These are phyloP conservation scores for Scotopteryx bipunctaria DNA, from an alignment of 2,888 invertebrate genomes.

Conservation along the genomic window DNA sequence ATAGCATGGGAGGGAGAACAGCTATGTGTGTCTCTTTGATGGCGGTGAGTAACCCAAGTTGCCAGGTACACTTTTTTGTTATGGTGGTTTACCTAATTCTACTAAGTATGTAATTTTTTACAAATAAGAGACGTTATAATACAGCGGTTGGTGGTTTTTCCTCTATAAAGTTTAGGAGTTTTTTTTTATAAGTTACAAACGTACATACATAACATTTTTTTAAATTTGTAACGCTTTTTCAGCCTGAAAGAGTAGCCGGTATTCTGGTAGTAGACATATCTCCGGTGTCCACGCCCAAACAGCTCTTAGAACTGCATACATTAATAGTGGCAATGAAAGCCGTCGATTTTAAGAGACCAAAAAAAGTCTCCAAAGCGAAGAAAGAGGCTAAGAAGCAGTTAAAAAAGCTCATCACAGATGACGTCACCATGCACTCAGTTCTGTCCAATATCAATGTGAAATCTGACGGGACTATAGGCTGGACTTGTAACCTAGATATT, in stretches of 20 bases:
- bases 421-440: constrained; percentile 80
- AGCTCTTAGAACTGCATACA: constrained; percentile 77
- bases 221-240: too few relatives aligned
- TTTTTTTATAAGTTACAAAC: constrained; percentile 33
- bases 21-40: constrained; percentile 91
- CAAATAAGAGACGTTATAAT: too few relatives aligned
- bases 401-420: constrained; percentile 65
- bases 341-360: constrained; percentile 51
- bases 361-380: constrained; percentile 49
- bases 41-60: constrained; percentile 77
- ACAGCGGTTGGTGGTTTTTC: too few relatives aligned
- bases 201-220: too few relatives aligned
- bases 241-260: constrained; percentile 83
- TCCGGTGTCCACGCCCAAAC: constrained; percentile 78
- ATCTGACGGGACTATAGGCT: constrained; percentile 69
- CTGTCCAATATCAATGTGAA: constrained; percentile 81
- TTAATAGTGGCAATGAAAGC: constrained; percentile 79
- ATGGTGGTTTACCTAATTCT: too few relatives aligned
- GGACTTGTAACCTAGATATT: constrained; percentile 90
- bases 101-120: too few relatives aligned
- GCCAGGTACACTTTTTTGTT: too few relatives aligned
- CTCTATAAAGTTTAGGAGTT: too few relatives aligned
- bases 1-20: constrained; percentile 96
- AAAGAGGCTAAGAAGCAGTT: constrained; percentile 50
- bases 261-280: constrained; percentile 87